Conservation (phyloP, 2,797 vertebrate genomes). For the Gorsachius magnificus region DNA sequence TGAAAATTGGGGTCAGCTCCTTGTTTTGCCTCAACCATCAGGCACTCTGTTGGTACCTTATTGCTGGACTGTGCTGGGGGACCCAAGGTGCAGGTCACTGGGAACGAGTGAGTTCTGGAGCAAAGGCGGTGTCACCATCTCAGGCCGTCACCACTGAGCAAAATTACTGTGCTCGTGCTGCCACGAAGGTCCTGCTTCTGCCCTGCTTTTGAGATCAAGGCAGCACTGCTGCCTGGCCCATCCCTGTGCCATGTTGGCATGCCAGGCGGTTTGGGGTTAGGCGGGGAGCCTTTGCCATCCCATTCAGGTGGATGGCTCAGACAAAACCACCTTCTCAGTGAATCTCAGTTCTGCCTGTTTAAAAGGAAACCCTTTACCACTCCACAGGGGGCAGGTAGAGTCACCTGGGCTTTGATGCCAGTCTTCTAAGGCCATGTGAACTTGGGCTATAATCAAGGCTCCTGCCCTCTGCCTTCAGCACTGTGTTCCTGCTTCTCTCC, state of each 20-base stretch:
- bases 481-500: not conserved
- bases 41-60: not conserved
- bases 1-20: not conserved
- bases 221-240: not conserved
- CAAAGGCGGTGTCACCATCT: not conserved
- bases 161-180: rapidly evolving
- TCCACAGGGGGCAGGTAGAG: not conserved
- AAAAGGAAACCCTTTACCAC: not conserved
- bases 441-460: not conserved
- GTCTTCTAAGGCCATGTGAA: not conserved
- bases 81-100: not conserved
- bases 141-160: not conserved
- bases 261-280: not conserved
- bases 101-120: not conserved
- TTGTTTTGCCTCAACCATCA: not conserved
- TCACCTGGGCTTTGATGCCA: not conserved
- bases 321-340: not conserved
- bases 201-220: not conserved
- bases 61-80: not conserved
- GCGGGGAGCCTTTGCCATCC: not conserved
- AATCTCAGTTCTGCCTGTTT: not conserved
- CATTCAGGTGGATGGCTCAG: not conserved
- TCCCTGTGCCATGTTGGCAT: too few species aligned
- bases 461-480: not conserved
- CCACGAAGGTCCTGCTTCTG: not conserved